Evolutionary conservation across 2,888 invertebrate species (phyloP).

Genomic region (Eupeodes latifasciatus): DNA sequence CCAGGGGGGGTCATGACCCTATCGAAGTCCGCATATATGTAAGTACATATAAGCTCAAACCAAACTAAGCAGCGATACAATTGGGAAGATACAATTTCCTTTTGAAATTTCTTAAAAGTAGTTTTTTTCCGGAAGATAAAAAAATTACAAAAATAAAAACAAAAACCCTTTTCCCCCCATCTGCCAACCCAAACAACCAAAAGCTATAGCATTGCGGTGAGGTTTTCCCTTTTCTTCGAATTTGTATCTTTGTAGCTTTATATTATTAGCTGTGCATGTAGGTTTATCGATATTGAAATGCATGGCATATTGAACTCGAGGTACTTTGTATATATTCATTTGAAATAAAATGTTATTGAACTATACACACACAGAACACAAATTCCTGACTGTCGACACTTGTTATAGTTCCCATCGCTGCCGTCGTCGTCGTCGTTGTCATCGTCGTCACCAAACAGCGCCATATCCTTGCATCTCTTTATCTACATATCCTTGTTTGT

Average conservation of each 20-base stretch:
- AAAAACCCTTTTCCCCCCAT: neutral
- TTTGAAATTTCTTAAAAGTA: constrained; percentile 59
- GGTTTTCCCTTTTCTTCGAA: constrained; percentile 33
- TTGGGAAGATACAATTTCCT: constrained; percentile 63
- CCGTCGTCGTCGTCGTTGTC: neutral
- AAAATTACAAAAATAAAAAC: constrained; percentile 50
- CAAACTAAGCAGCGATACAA: constrained; percentile 34
- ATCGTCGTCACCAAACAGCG: constrained; percentile 4
- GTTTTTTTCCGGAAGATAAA: constrained; percentile 44
- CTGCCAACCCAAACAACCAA: neutral
- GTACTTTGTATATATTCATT: constrained; percentile 42
- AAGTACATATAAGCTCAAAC: constrained; percentile 2
- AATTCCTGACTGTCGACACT: constrained; percentile 67
- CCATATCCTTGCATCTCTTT: neutral
- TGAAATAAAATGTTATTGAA: constrained; percentile 71
- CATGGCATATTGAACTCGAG: constrained; percentile 62
- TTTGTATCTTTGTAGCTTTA: constrained; percentile 43
- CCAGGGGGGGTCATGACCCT: no score
- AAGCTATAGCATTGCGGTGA: constrained; percentile 5
- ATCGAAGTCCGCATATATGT: neutral
- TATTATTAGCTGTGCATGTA: neutral
- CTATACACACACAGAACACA: constrained; percentile 41
- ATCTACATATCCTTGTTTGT: constrained; percentile 5
- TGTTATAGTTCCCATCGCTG: constrained; percentile 66
- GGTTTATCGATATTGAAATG: constrained; percentile 43